These are phyloP conservation scores for Pseudococcus longispinus DNA, from an alignment of 2,888 invertebrate species.

Conservation along the genomic window DNA sequence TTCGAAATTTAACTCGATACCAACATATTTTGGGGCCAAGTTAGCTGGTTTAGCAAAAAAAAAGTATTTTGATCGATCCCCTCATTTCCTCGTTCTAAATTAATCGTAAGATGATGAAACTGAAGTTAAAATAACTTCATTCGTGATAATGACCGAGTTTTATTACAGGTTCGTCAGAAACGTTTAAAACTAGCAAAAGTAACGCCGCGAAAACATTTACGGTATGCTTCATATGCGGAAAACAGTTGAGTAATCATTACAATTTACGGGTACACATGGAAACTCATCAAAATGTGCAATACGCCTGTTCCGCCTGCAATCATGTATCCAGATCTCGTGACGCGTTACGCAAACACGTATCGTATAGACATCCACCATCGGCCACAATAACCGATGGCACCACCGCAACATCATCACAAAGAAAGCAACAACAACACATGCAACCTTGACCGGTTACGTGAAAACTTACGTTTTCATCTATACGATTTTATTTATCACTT, in stretches of 20 bases:
- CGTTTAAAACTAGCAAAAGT: conserved; percentile 57
- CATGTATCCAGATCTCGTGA: conserved; percentile 88
- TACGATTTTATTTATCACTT: conserved; percentile 48
- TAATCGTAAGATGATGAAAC: neutral
- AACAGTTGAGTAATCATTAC: conserved; percentile 88
- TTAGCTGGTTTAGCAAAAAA: too few relatives aligned
- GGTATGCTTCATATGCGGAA: conserved; percentile 84
- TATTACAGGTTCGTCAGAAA: conserved; percentile 57
- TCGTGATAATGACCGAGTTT: neutral
- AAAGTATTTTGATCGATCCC: too few relatives aligned
- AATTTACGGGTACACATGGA: conserved; percentile 89
- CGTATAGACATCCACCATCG: conserved; percentile 76
- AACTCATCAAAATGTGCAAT: conserved; percentile 86
- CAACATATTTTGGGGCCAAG: too few relatives aligned
- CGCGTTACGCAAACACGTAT: conserved; percentile 86
- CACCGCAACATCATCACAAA: conserved; percentile 28
- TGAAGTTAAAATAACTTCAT: neutral
- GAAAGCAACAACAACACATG: conserved; percentile 52
- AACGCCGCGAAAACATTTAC: conserved; percentile 67
- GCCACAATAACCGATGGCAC: conserved; percentile 40
- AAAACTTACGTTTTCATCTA: conserved; percentile 42
- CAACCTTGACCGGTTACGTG: conserved; percentile 53
- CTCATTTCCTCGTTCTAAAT: neutral
- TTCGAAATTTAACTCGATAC: too few relatives aligned
- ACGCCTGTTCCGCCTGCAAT: conserved; percentile 85